Base-by-base conservation (phyloP, 1,140 invertebrate species). In the Neodiprion fabricii region DNA sequence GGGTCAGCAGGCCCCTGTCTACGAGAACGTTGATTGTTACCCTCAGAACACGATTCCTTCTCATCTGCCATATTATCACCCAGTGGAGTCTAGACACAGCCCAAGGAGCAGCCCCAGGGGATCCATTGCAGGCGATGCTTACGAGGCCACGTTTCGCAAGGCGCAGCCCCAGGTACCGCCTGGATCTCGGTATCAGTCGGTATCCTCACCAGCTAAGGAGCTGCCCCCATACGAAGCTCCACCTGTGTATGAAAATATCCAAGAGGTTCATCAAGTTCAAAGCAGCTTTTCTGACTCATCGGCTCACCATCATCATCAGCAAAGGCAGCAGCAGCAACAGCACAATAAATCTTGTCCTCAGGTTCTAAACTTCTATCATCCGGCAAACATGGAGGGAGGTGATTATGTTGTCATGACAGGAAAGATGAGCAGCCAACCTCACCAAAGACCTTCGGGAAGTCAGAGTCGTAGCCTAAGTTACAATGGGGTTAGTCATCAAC, bases 1-100 rank as follows among this genome's bases (percentile, higher is more conserved):
- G 14, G 83, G 81, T 48, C 83, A 86, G n/a, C 81, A 86, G 74
- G 91, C 90, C 70, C 93, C 92, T 48, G 92, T 96, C 28, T 96
- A 96, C 84, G 95, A 96, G 85, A 96, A 96, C 85, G 90, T 95
- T 65, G 94, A 95, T 76, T 95, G 94, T 85, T 95, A 94, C 87
- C 88, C 90, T 11, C 85, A 86, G 67, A 82, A 87, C 12, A 79
- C 53, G 68, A 84, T 86, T 9, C 83, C 88, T 8, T 84, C 86
- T 12, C 90, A 91, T 78, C 90, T 91, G 10, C 89, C 91, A 3
- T 94, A 92, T 81, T 93, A 92, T 80, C 91, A 92, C 81, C 90
- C 92, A 71, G 83, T 88, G 7, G 86, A 88, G 9, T 80, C 83
- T 1, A 83, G 82, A 7, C 87, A 87, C 70, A 87, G 83, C 67